Evolutionary conservation across 1,140 invertebrate species (phyloP).

Genomic region (Campodea augens): DNA sequence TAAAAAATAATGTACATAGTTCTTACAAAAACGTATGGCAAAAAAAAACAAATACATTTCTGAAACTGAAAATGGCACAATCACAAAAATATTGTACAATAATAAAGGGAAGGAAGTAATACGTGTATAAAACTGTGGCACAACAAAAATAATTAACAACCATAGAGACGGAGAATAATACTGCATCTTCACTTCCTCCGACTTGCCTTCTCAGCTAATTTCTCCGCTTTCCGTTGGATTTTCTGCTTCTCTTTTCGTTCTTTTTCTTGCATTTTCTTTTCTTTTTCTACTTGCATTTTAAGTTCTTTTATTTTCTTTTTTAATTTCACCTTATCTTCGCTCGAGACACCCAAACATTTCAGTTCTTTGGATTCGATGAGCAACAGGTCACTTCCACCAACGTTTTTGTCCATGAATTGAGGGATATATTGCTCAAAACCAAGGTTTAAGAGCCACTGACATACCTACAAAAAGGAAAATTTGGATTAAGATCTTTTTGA

Average conservation of each 20-base stretch:
- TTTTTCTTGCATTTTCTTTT: constrained; percentile 46
- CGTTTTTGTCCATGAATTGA: constrained; percentile 61
- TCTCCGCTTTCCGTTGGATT: constrained; percentile 56
- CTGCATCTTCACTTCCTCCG: constrained; percentile 19
- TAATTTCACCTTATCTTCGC: constrained; percentile 58
- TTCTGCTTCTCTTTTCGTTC: constrained; percentile 58
- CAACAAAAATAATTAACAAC: too few species aligned
- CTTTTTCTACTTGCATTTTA: constrained; percentile 45
- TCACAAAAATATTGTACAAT: too few species aligned
- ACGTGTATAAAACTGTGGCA: too few species aligned
- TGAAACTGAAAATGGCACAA: too few species aligned
- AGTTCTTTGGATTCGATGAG: constrained; percentile 69
- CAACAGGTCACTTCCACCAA: constrained; percentile 61
- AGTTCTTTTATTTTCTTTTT: constrained; percentile 81
- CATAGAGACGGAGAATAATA: too few species aligned
- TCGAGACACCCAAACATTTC: constrained; percentile 59
- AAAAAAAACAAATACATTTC: too few species aligned
- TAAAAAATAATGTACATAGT: too few species aligned
- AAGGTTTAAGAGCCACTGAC: constrained; percentile 65
- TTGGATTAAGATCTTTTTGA: not conserved
- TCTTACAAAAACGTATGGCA: too few species aligned
- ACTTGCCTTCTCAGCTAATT: constrained; percentile 42
- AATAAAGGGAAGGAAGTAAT: too few species aligned
- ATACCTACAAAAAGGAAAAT: constrained; percentile 37
- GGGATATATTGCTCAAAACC: constrained; percentile 65